A percentile compares a stretch with the other conserved stretches of the same genome.
Evolutionary conservation across 92 coral and sea anemone species (phyloP).

Genomic region (Meandrina meandrites): DNA sequence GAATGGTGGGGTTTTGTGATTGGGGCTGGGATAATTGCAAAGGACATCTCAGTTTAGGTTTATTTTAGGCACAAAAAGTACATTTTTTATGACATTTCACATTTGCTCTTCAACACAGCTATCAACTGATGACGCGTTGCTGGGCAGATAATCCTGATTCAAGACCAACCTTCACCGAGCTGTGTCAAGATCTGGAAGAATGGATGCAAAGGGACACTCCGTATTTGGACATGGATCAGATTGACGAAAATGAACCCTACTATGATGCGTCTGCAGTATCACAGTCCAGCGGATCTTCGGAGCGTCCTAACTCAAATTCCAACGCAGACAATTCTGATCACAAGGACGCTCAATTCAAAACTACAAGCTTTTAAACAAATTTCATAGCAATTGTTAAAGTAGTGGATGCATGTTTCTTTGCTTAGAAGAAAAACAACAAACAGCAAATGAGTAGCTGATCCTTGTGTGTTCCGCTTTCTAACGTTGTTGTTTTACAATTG

Average conservation of each 20-base stretch:
- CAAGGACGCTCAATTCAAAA: not conserved
- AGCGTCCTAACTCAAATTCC: not conserved
- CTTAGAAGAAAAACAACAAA: no score
- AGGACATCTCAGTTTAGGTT: no score
- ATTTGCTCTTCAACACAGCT: not conserved
- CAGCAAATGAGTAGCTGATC: no score
- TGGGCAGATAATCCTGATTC: not conserved
- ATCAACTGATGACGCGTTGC: not conserved
- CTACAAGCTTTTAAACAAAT: not conserved
- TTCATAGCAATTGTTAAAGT: not conserved
- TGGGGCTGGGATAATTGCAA: no score
- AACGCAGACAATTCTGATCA: not conserved
- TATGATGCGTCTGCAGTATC: not conserved
- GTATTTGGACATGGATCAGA: not conserved
- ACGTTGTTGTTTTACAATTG: no score
- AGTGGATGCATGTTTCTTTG: no score
- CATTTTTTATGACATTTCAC: not conserved
- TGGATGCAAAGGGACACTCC: conserved; percentile 17
- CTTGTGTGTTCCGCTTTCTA: no score
- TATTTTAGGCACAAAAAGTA: no score
- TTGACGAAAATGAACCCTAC: conserved; percentile 1
- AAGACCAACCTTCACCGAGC: not conserved
- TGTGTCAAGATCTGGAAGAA: not conserved
- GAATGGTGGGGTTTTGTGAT: no score
- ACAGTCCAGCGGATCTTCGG: not conserved